Conservation (phyloP, 1,140 invertebrate genomes). For the Caenorhabditis inopinata region DNA sequence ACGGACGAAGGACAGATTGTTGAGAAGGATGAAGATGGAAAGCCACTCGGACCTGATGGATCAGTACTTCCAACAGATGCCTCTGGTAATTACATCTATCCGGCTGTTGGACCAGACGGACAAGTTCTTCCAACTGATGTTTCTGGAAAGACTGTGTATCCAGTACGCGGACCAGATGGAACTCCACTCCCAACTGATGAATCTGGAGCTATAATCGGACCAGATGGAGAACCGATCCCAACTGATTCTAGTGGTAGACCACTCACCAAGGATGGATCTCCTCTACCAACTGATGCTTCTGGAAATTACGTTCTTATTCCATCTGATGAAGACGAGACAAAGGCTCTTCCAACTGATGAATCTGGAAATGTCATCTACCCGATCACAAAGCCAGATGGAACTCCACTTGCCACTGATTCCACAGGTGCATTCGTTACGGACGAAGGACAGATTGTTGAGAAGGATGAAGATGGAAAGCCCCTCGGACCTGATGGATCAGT, state of each 20-base stretch:
- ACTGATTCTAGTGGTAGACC: constrained; percentile 39
- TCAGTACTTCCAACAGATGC: constrained; percentile 34
- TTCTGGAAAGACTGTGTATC: constrained; percentile 18
- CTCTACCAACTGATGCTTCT: constrained; percentile 35
- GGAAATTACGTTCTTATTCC: constrained; percentile 27
- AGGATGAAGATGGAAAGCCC: constrained; percentile 36
- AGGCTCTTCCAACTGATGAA: constrained; percentile 26
- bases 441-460: constrained; percentile 26
- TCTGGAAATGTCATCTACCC: constrained; percentile 37
- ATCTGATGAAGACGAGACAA: neutral
- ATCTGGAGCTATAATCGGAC: constrained; percentile 15
- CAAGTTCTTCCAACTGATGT: constrained; percentile 19
- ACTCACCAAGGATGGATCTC: constrained; percentile 38
- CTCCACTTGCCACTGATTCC: constrained; percentile 37
- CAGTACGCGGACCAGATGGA: constrained; percentile 37
- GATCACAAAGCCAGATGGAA: constrained; percentile 35
- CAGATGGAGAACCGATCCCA: constrained; percentile 43
- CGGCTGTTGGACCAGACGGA: constrained; percentile 34
- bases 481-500: constrained; percentile 44
- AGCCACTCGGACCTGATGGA: neutral
- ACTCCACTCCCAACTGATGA: constrained; percentile 41
- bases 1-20: too few species aligned
- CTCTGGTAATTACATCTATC: constrained; percentile 32
- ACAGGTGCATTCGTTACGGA: neutral
- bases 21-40: too few species aligned